A percentile compares a stretch with the other conserved stretches of the same genome.
Conservation (phyloP, 2,888 invertebrate genomes). For the Timandra comae region DNA sequence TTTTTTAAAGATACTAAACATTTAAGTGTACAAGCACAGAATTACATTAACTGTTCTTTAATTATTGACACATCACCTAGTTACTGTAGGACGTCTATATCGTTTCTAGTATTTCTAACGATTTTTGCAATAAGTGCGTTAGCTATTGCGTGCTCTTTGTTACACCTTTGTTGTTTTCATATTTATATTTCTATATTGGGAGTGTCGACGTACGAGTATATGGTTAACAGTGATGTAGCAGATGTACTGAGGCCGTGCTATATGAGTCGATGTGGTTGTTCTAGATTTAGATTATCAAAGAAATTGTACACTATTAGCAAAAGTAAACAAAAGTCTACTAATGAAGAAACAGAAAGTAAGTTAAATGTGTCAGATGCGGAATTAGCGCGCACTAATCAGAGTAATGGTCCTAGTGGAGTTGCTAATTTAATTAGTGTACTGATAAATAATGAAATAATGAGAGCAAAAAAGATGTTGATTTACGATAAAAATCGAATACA, state of each 20-base stretch:
- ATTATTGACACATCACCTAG: constrained; percentile 24
- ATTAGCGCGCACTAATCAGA: constrained; percentile 13
- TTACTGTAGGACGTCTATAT: constrained; percentile 51
- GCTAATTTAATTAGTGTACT: constrained; percentile 48
- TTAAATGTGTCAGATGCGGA: constrained; percentile 22
- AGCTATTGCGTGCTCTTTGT: constrained; percentile 84
- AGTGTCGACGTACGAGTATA: constrained; percentile 93
- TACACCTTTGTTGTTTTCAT: constrained; percentile 92
- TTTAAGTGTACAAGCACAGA: constrained; percentile 74
- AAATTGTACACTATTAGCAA: constrained; percentile 23
- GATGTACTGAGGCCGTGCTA: constrained; percentile 29
- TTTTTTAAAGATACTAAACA: constrained; percentile 79
- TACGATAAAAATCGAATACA: constrained; percentile 62
- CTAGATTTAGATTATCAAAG: constrained; percentile 27
- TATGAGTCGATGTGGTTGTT: constrained; percentile 29
- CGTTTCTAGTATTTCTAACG: constrained; percentile 57
- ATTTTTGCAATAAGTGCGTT: constrained; percentile 83
- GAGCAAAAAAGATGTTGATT: constrained; percentile 48
- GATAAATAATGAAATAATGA: constrained; percentile 52
- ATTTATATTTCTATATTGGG: constrained; percentile 90
- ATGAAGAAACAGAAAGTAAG: constrained; percentile 19
- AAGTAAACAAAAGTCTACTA: constrained; percentile 16
- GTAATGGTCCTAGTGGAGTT: constrained; percentile 30
- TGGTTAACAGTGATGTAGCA: constrained; percentile 55
- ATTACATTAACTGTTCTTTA: constrained; percentile 49